These are phyloP conservation scores for Pollimyrus isidori DNA, from an alignment of 2,113 vertebrate genomes.

Conservation along the genomic window DNA sequence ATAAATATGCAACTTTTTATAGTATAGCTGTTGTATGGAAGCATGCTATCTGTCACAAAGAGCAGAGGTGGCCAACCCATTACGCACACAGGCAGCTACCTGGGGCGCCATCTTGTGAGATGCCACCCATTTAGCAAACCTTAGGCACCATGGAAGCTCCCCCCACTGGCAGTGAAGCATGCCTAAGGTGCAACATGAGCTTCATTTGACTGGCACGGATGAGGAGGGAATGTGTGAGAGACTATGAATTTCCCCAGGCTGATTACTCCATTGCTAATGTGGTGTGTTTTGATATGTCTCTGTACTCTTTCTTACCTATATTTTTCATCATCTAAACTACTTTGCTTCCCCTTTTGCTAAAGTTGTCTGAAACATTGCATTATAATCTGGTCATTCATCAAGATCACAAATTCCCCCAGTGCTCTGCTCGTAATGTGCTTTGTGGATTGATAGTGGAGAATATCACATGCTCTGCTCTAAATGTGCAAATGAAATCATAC, in stretches of 20 bases:
- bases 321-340: not conserved
- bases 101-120: not conserved
- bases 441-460: not conserved
- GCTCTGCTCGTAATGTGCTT: not conserved
- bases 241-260: not conserved
- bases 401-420: not conserved
- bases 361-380: conserved; percentile 8
- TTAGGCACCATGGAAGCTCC: not conserved
- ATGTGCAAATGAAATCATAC: not conserved
- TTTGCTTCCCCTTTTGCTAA: not conserved
- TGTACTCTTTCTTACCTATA: not conserved
- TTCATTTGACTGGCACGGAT: not conserved
- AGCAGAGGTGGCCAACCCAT: not conserved
- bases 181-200: not conserved
- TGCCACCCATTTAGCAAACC: not conserved
- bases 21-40: not conserved
- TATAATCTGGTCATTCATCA: not conserved
- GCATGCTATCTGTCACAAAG: not conserved
- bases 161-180: not conserved
- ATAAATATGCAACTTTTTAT: not conserved
- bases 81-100: not conserved
- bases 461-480: not conserved
- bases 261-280: not conserved
- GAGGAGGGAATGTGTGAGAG: not conserved
- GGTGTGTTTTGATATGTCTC: not conserved